Evolutionary conservation across 2,113 vertebrate species (phyloP), one percentile per base, ranked within the genome.

Genomic region (Megaceryle maxima): DNA sequence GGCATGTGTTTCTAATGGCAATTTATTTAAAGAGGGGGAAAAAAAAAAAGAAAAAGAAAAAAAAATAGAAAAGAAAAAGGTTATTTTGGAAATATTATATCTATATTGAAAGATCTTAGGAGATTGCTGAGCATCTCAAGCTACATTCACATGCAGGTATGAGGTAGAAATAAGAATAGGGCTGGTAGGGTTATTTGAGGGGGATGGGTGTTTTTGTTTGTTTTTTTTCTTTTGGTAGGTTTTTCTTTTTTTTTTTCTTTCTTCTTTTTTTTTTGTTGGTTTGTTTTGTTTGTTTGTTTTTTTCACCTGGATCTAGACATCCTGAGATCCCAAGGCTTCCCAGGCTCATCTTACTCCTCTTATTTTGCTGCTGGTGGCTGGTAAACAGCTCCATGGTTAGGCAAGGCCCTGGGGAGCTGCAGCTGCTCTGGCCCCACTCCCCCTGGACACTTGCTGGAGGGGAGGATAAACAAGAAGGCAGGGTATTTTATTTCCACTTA

Each of bases 371-470:
- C n/a, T 29, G 93, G 93, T 97, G 93, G 90, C 95, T 98, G 96
- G 97, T 98, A 98, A 98, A 98, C 97, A 98, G 94, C 96, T 82
- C 96, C 93, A 64, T 97, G 95, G 48, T 92, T 95, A 87, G 94
- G 96, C 95, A 94, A 93, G 94, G 88, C 97, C 93, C 95, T 79
- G 74, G 97, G 97, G 97, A 98, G 86, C 87, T 90, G 73, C 97
- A 97, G 96, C 97, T 97, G 97, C 97, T 97, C 87, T 13, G 25
- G 77, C 78, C 83, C 43, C 10, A 37, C 92, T 98, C 97, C 98
- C 97, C 73, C 60, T 44, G 97, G 98, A 95, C 94, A 55, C 91
- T 93, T 22, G 2, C 95, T 86, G 87, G 2, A 74, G 94, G 66
- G 96, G 87, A 96, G 93, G 96, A 93, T 96, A 98, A 98, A 98